Conservation (phyloP, 2,888 invertebrate genomes). For the Heliconius charithonia region DNA sequence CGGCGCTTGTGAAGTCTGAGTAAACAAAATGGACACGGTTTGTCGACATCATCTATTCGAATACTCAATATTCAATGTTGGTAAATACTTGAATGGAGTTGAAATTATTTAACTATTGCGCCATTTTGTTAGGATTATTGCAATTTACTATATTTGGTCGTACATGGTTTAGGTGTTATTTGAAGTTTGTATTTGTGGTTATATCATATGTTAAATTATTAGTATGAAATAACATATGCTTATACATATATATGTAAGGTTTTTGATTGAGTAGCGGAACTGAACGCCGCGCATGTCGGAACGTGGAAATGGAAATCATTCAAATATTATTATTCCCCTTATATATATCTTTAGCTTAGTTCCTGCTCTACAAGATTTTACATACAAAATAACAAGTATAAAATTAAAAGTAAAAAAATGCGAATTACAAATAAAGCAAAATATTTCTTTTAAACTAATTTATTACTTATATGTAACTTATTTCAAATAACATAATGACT, state of each 20-base stretch:
- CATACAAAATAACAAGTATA: too few species aligned
- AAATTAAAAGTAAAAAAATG: background rate
- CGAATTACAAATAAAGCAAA: background rate
- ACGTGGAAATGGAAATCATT: background rate
- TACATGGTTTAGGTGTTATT: slow-evolving; percentile 2
- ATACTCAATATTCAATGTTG: slow-evolving; percentile 48
- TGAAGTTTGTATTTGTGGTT: background rate
- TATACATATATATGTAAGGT: background rate
- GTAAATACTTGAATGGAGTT: slow-evolving; percentile 57
- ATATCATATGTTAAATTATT: slow-evolving; percentile 5
- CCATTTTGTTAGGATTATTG: slow-evolving; percentile 46
- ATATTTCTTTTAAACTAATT: background rate
- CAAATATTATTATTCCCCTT: too few species aligned
- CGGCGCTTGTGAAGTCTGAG: slow-evolving; percentile 60
- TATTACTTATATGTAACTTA: background rate
- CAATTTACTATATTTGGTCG: slow-evolving; percentile 24
- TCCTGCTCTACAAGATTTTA: background rate
- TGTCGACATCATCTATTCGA: slow-evolving; percentile 55
- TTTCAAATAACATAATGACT: background rate
- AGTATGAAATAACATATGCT: background rate
- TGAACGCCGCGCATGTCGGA: background rate
- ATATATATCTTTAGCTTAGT: too few species aligned
- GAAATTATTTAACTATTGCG: slow-evolving; percentile 54
- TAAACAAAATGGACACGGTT: slow-evolving; percentile 54
- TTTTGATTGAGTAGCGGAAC: background rate